phyloP scores from a whole-genome alignment of 2,888 invertebrate genomes.

The Zygothrica quintamaculata region DNA sequence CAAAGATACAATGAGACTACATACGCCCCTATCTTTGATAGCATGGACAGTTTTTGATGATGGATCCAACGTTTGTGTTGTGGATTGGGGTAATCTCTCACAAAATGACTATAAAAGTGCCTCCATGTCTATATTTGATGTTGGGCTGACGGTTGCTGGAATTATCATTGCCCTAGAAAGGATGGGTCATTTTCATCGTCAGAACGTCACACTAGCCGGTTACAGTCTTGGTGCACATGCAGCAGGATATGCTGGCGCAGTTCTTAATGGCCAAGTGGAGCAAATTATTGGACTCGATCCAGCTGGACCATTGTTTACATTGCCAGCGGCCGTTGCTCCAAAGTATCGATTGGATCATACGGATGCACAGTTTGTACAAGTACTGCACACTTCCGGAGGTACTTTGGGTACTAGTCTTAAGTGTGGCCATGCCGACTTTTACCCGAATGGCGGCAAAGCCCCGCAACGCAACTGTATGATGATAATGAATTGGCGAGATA shows the following conservation, averaged over 20 bases:
- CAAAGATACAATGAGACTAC: not conserved
- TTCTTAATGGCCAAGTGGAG: slow-evolving; percentile 79
- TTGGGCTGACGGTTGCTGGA: slow-evolving; percentile 82
- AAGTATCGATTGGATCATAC: slow-evolving; percentile 79
- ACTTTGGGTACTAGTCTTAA: slow-evolving; percentile 80
- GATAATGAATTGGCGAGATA: slow-evolving; percentile 71
- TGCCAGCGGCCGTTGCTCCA: slow-evolving; percentile 80
- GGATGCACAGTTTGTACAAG: slow-evolving; percentile 83
- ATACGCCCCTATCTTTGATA: slow-evolving; percentile 27
- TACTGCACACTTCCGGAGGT: slow-evolving; percentile 83
- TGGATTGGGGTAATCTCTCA: slow-evolving; percentile 83
- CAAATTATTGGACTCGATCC: slow-evolving; percentile 84
- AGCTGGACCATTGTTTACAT: slow-evolving; percentile 83
- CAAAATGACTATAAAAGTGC: slow-evolving; percentile 81
- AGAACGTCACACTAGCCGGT: slow-evolving; percentile 82
- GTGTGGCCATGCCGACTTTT: slow-evolving; percentile 84
- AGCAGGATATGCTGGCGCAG: slow-evolving; percentile 82
- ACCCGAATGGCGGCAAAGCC: slow-evolving; percentile 82
- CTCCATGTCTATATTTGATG: slow-evolving; percentile 83
- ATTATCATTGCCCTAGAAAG: slow-evolving; percentile 81
- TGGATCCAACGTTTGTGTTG: slow-evolving; percentile 81
- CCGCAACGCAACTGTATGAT: slow-evolving; percentile 82
- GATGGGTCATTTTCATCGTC: slow-evolving; percentile 72
- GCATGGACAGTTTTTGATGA: slow-evolving; percentile 82
- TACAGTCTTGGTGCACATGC: slow-evolving; percentile 84